Conservation (phyloP, 2,113 vertebrate species). For the Mirza zaza region DNA sequence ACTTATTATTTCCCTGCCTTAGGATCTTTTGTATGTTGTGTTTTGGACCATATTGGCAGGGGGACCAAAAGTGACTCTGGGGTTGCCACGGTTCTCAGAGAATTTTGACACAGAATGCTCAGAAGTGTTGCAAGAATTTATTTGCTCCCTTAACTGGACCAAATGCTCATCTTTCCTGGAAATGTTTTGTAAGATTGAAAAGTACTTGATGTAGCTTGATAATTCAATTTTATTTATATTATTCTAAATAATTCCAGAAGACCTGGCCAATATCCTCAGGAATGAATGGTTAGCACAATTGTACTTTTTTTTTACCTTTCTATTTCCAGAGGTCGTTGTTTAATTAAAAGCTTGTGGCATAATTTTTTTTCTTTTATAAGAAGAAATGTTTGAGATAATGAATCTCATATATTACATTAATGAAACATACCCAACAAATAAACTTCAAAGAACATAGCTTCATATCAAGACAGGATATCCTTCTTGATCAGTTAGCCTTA, state of each 20-base stretch:
- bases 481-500: background rate
- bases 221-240: conserved; percentile 51
- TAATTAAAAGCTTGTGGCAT: conserved; percentile 54
- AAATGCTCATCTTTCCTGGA: conserved; percentile 35
- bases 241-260: conserved; percentile 58
- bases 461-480: background rate
- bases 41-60: conserved; percentile 61
- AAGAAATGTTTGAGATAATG: conserved; percentile 48
- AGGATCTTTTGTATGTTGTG: conserved; percentile 58
- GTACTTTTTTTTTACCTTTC: conserved; percentile 56
- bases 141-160: conserved; percentile 41
- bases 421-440: conserved; percentile 52
- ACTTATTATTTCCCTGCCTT: conserved; percentile 68
- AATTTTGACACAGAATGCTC: conserved; percentile 15
- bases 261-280: conserved; percentile 26
- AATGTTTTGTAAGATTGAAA: conserved; percentile 50
- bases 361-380: conserved; percentile 55
- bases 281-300: conserved; percentile 40
- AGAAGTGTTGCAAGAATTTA: conserved; percentile 45
- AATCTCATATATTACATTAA: background rate
- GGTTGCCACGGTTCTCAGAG: conserved; percentile 29
- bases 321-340: conserved; percentile 41
- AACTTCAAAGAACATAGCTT: conserved; percentile 27
- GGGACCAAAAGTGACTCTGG: conserved; percentile 32
- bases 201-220: conserved; percentile 35